phyloP scores from a whole-genome alignment of 2,888 invertebrate genomes.

The Thymelicus acteon region DNA sequence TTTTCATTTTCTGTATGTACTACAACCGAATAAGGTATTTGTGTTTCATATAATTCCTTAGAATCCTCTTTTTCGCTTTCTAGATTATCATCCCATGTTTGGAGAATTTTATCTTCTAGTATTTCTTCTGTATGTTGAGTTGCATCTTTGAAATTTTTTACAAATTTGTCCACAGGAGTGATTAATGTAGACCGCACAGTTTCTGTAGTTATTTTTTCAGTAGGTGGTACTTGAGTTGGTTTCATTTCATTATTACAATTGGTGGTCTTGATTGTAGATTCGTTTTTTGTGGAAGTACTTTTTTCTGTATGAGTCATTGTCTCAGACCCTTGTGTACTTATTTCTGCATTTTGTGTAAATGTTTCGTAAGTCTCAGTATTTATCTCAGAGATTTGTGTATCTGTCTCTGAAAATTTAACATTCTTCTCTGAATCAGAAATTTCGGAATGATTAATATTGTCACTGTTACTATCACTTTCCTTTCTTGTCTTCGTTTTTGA shows the following conservation, averaged over 20 bases:
- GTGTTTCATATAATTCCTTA: conserved; percentile 23
- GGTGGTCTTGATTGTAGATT: neutral
- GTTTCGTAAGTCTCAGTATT: conserved; percentile 26
- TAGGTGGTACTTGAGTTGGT: neutral
- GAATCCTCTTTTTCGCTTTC: neutral
- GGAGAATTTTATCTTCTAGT: neutral
- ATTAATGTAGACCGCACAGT: too few species aligned
- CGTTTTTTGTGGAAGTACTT: neutral
- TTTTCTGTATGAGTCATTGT: neutral
- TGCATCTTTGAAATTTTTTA: neutral
- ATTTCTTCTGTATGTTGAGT: neutral
- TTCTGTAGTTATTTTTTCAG: neutral
- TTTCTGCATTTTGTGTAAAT: conserved; percentile 19
- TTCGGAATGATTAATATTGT: neutral
- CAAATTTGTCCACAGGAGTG: neutral
- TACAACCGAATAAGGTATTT: conserved; percentile 1
- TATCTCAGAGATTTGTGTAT: conserved; percentile 14
- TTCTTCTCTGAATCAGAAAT: neutral
- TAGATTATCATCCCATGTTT: neutral
- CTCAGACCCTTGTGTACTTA: neutral
- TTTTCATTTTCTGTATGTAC: neutral
- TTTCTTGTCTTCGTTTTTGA: conserved; percentile 31
- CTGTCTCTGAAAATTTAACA: neutral
- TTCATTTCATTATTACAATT: too few species aligned
- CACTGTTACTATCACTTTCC: neutral